Base-by-base conservation (phyloP, 2,888 invertebrate genomes). In the Lepidocyrtinus sp. region DNA sequence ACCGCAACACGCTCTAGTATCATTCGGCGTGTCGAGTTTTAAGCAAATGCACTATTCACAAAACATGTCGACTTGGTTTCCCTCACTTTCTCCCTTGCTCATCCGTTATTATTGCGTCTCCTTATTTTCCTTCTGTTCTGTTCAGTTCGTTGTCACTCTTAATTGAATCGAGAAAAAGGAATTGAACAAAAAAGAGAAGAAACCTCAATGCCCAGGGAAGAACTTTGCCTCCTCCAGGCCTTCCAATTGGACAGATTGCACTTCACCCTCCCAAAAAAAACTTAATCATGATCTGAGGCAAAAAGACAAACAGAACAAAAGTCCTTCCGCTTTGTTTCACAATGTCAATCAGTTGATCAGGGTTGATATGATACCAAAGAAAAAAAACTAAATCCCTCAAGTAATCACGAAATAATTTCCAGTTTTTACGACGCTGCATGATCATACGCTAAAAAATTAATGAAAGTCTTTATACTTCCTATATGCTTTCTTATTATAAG, bases 141-240 rank as follows among this genome's bases (percentile, higher is more conserved):
- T 62, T 12, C 5, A 45, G 17, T 22, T 63, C 25, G 24, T 24
- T 63, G 25, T 63, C 63, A 25, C 5, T 63, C 50, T 55, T 69
- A 76, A 76, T 76, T 76, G 70, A 76, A 76, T 76, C 64, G 64
- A 65, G 70, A 76, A 76, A 50, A 50, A n/a, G n/a, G 62, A 61
- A 68, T 62, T 26, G 19, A 55, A 45, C 3, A 25, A 24, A 26
- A 45, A 17, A 22, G 67, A 45, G 67, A 46, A 22, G 46, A 22
- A 69, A 55, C 46, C 15, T 27, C 5, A n/a, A 15, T 64, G 45
- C 26, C 45, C 62, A 17, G 9, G 9, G 5, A 45, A 55, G 3
- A 55, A 55, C 55, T 55, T 55, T 55, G 45, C 12, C 45, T 45
- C 12, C 12, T 2, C 55, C 15, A 55, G 55, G 55, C n/a, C n/a